Conservation (phyloP, 2,888 invertebrate species). For the Epinotia ramella region DNA sequence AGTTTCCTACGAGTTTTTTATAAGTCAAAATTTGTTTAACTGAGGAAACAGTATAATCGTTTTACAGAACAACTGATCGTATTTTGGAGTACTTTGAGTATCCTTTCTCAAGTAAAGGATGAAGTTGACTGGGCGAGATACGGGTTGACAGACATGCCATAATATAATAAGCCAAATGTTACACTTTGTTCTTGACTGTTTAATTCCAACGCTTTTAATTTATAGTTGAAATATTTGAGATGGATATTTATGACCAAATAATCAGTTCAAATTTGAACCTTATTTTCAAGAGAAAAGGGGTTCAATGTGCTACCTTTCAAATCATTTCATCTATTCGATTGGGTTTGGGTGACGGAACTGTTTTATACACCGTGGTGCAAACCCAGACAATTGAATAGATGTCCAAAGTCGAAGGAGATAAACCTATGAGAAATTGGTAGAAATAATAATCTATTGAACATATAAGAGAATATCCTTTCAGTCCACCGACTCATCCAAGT, state of each 20-base stretch:
- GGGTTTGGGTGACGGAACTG: slow-evolving; percentile 17
- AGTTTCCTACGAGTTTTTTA: too few relatives aligned
- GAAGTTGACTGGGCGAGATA: too few relatives aligned
- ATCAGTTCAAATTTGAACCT: background rate
- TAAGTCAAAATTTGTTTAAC: too few relatives aligned
- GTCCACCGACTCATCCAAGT: too few relatives aligned
- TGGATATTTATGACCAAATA: background rate
- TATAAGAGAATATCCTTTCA: too few relatives aligned
- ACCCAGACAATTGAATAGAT: background rate
- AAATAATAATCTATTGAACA: too few relatives aligned
- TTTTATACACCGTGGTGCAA: background rate
- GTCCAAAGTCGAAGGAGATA: background rate
- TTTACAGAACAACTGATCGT: too few relatives aligned
- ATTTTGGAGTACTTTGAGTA: too few relatives aligned
- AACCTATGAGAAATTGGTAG: background rate
- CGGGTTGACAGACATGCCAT: too few relatives aligned
- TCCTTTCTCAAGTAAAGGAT: too few relatives aligned
- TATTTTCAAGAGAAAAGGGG: background rate
- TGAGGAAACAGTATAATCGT: too few relatives aligned
- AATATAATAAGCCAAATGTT: too few relatives aligned
- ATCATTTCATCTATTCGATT: background rate
- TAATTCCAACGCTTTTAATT: background rate
- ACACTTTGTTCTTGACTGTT: background rate
- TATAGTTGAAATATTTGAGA: background rate
- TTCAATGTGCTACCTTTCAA: background rate